Base-by-base conservation (phyloP, 2,888 invertebrate species). In the Temnothorax rugatulus region DNA sequence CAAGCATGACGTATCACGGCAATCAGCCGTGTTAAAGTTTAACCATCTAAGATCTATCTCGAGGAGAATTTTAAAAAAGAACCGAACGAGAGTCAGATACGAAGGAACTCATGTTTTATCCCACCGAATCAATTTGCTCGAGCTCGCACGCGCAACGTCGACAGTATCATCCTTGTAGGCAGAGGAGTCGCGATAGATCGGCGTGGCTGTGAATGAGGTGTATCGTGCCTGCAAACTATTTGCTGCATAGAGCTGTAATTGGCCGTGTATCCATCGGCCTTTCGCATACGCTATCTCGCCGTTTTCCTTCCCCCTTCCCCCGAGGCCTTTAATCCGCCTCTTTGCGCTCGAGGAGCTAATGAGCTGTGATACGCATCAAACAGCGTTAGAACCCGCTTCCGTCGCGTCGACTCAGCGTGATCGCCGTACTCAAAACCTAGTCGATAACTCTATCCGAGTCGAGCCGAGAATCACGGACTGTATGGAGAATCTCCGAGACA, bases 171-270 rank as follows among this genome's bases (percentile, higher is more conserved):
- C 38, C 15, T 25, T 25, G 34, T 41, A 52, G 64, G 18, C 52
- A 29, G 38, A 63, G 44, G 44, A 7, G 63, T 34, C 47, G 50
- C 59, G 61, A 74, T 84, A 84, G 86, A 89, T 87, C 84, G 82
- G 74, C 83, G 83, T 52, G 50, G 57, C 21, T 82, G 76, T 84
- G 83, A 87, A 88, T 82, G 84, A 90, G 86, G 90, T 92, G 90
- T 92, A 90, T 93, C 92, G 92, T 94, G 93, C 89, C 91, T 92
- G 88, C 90, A 90, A 92, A 94, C 93, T 94, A 94, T 94, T 94
- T 93, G 93, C 92, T 89, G 90, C 92, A 94, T 94, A 94, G 93
- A 94, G 93, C 94, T 93, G 94, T 95, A 95, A 95, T 94, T 94
- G 94, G 92, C 92, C 93, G 90, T 94, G 94, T 90, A 88, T 88